Evolutionary conservation across 2,797 vertebrate species (phyloP), one percentile per base, ranked within the genome.

Genomic region (Mionectes olivaceus): DNA sequence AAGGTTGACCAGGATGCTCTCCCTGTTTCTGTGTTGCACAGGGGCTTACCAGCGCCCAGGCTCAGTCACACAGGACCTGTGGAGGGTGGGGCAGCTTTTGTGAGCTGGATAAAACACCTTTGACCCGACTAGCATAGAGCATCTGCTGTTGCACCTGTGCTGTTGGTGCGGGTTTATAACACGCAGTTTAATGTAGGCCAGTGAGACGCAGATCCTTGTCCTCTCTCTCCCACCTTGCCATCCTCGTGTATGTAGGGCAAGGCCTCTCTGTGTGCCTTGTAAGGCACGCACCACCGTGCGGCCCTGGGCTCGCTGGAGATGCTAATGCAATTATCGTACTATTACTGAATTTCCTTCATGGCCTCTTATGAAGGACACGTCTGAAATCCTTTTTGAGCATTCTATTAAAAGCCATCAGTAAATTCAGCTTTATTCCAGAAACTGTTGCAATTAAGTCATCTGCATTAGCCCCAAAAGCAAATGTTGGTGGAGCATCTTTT

Each of bases 351-450:
- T 96, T 89, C 90, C 83, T 92, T 94, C 92, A 30, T 92, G 82
- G 94, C 88, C 87, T 95, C 81, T 90, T 78, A 49, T 93, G 95
- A 94, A 95, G 88, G 92, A 89, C 86, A 23, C 4, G 4, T 78
- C 89, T 87, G 69, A 96, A 93, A 94, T 78, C 41, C 69, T 90
- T 95, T 92, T 32, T 47, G 73, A 92, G 88, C 52, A 18, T 94
- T 95, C 89, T 96, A 86, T 93, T 90, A 94, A 97, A 95, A 95
- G 84, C 55, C 69, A 19, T 92, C 78, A 86, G 83, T 89, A 83
- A 93, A 92, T 93, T 73, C 90, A 67, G 39, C 0, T 0, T 93
- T 93, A 87, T 83, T 83, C 71, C 76, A 93, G 92, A 68, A 93
- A 85, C 6, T 6, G 37, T 32, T 70, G 92, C 73, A 75, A 78